Conservation (phyloP, 2,797 vertebrate genomes). For the Enoplosus armatus region DNA sequence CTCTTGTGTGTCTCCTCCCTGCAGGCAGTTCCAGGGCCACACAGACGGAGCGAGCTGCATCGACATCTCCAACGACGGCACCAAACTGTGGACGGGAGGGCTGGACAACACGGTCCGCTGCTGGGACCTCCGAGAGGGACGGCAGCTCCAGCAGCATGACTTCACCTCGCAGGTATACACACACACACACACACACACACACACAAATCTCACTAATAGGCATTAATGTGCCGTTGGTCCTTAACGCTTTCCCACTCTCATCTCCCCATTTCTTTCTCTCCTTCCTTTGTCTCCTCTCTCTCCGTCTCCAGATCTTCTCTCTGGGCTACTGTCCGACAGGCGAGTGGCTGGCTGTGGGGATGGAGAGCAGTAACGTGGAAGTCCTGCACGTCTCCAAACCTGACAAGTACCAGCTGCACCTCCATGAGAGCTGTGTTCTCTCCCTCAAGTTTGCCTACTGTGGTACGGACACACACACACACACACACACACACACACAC, state of each 20-base stretch:
- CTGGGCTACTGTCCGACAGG: slow-evolving; percentile 84
- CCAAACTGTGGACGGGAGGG: slow-evolving; percentile 91
- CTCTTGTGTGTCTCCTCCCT: neutral
- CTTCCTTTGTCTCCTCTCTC: neutral
- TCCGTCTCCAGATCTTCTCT: slow-evolving; percentile 76
- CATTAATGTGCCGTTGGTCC: neutral
- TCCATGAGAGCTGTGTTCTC: slow-evolving; percentile 86
- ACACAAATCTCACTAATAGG: neutral
- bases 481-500: slow-evolving; percentile 28
- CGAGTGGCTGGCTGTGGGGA: slow-evolving; percentile 83
- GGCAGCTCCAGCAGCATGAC: slow-evolving; percentile 82
- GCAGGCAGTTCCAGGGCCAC: slow-evolving; percentile 84
- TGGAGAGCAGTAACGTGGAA: slow-evolving; percentile 85
- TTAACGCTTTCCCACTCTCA: neutral
- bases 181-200: neutral
- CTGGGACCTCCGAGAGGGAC: slow-evolving; percentile 89
- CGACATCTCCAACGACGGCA: slow-evolving; percentile 90
- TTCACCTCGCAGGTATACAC: slow-evolving; percentile 80
- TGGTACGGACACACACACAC: slow-evolving; percentile 70
- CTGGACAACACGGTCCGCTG: slow-evolving; percentile 92
- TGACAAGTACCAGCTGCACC: slow-evolving; percentile 86
- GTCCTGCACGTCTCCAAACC: slow-evolving; percentile 86
- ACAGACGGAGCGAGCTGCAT: slow-evolving; percentile 90
- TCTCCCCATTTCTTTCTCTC: too few species aligned
- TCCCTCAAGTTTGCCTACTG: slow-evolving; percentile 89